Conservation (phyloP, 1,140 invertebrate species). For the Orchesella cincta region DNA sequence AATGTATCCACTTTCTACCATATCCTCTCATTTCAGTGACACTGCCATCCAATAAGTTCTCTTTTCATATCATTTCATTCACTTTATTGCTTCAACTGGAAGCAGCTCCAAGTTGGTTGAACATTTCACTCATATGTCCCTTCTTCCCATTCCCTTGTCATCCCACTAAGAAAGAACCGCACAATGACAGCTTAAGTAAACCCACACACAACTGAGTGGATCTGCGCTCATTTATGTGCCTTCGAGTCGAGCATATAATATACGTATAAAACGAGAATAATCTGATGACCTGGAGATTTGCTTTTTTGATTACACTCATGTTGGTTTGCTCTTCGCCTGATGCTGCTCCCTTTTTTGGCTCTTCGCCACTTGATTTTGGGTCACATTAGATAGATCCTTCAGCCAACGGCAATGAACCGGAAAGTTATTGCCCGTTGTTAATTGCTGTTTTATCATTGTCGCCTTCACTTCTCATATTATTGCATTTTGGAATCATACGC, state of each 20-base stretch:
- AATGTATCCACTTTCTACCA: no score
- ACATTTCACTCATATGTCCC: neutral
- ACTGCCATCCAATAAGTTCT: neutral
- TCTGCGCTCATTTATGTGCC: neutral
- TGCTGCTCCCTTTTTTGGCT: conserved; percentile 2
- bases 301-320: conserved; percentile 13
- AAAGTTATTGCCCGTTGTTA: conserved; percentile 29
- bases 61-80: conserved; percentile 12
- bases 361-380: conserved; percentile 28
- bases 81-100: neutral
- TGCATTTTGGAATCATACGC: no score
- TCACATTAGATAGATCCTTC: conserved; percentile 25
- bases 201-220: no score
- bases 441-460: conserved; percentile 30
- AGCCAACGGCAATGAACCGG: conserved; percentile 26
- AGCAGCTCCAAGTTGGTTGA: neutral
- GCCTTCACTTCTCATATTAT: conserved; percentile 24
- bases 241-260: neutral
- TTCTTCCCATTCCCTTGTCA: neutral
- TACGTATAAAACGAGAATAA: neutral
- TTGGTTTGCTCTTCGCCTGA: neutral
- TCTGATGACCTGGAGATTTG: conserved; percentile 27
- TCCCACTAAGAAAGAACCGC: neutral
- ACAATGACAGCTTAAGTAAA: conserved; percentile 20
- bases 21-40: neutral